A percentile compares a stretch with the other conserved stretches of the same genome.
These are phyloP conservation scores for Drosophila gaucha DNA, from an alignment of 2,888 invertebrate species.

Conservation along the genomic window DNA sequence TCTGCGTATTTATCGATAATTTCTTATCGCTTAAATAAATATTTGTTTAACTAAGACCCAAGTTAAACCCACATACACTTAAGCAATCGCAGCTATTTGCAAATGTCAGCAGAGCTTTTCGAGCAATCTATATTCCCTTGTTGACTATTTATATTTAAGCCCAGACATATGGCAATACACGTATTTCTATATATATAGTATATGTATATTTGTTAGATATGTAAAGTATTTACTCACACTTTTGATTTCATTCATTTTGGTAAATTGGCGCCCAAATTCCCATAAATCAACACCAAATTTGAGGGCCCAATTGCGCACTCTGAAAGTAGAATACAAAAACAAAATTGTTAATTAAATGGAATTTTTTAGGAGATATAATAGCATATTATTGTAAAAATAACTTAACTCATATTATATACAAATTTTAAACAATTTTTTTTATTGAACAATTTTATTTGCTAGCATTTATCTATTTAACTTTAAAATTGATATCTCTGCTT, in stretches of 20 bases:
- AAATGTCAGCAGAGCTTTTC: slow-evolving; percentile 44
- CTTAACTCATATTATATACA: no score
- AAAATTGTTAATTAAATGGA: slow-evolving; percentile 8
- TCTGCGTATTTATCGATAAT: slow-evolving; percentile 66
- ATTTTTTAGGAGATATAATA: background rate
- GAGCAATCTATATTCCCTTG: slow-evolving; percentile 26
- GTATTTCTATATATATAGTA: background rate
- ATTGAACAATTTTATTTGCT: no score
- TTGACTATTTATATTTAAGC: slow-evolving; percentile 23
- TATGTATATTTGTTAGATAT: background rate
- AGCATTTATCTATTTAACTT: no score
- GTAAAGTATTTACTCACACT: slow-evolving; percentile 88
- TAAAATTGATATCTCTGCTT: no score
- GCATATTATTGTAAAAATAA: background rate
- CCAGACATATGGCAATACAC: slow-evolving; percentile 7
- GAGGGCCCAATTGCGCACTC: slow-evolving; percentile 96
- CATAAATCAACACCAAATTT: slow-evolving; percentile 95
- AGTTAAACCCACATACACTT: slow-evolving; percentile 10
- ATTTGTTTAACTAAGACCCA: slow-evolving; percentile 56
- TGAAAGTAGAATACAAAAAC: slow-evolving; percentile 85
- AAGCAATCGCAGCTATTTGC: slow-evolving; percentile 54
- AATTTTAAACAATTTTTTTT: no score
- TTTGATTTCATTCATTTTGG: slow-evolving; percentile 94
- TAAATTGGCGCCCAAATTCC: slow-evolving; percentile 94
- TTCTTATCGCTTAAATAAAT: slow-evolving; percentile 62